These are phyloP conservation scores for Dolichotis patagonum DNA, from an alignment of 2,113 vertebrate species.

Conservation along the genomic window DNA sequence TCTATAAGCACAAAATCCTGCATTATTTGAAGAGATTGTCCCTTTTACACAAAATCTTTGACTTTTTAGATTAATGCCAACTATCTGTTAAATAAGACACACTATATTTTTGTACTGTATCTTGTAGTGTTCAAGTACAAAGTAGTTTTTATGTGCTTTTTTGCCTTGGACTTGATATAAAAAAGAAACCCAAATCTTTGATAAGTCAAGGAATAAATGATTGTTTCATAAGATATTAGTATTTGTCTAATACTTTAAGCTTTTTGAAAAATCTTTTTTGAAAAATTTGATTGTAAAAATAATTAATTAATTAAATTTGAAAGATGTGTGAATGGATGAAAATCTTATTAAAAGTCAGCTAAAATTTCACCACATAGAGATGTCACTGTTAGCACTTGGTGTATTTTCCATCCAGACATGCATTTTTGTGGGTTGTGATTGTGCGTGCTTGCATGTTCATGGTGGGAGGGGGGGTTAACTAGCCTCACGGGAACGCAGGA, in stretches of 20 bases:
- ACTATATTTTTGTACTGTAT: neutral
- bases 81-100: neutral
- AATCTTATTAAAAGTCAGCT: conserved; percentile 6
- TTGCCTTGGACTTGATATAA: neutral
- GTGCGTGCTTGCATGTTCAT: neutral
- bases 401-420: neutral
- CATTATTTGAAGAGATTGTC: conserved; percentile 9
- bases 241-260: neutral
- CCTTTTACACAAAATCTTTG: neutral
- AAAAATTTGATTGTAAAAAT: neutral
- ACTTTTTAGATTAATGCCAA: conserved; percentile 37
- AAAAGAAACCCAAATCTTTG: conserved; percentile 7
- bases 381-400: neutral
- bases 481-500: neutral
- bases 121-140: conserved; percentile 33
- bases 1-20: conserved; percentile 10
- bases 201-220: neutral
- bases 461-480: neutral
- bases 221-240: neutral
- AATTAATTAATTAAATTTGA: conserved; percentile 16
- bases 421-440: neutral
- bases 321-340: neutral
- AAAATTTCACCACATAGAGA: neutral
- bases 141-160: neutral
- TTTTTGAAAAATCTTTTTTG: neutral